Conservation (phyloP, 2,888 invertebrate genomes). For the Eupithecia subfuscata region DNA sequence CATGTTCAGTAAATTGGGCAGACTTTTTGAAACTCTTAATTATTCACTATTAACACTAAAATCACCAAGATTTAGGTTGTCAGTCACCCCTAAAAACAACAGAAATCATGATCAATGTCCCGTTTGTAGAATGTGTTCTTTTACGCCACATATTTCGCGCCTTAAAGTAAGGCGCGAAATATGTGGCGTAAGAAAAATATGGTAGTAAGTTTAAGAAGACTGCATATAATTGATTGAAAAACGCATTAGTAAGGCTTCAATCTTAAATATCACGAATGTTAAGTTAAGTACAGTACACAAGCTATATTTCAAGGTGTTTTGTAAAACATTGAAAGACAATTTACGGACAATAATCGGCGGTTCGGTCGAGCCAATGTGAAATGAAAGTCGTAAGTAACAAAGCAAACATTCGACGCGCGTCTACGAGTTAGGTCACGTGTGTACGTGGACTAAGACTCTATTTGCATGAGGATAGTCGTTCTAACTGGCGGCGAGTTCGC, state of each 20-base stretch:
- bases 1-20: not conserved
- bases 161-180: too few relatives aligned
- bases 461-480: slow-evolving; percentile 11
- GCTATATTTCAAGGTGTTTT: slow-evolving; percentile 17
- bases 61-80: not conserved
- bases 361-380: slow-evolving; percentile 43
- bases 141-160: not conserved
- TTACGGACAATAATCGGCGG: slow-evolving; percentile 10
- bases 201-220: not conserved
- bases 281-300: not conserved
- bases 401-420: slow-evolving; percentile 34
- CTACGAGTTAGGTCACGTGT: slow-evolving; percentile 33
- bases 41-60: not conserved
- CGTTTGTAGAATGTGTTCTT: not conserved
- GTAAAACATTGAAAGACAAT: slow-evolving; percentile 15
- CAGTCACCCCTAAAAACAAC: not conserved
- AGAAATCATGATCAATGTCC: not conserved
- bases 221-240: not conserved
- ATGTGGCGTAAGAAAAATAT: too few relatives aligned
- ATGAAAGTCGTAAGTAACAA: slow-evolving; percentile 39
- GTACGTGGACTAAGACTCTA: slow-evolving; percentile 14
- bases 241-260: not conserved
- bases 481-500: not conserved
- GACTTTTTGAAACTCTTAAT: not conserved
- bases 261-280: not conserved